Evolutionary conservation across 2,113 vertebrate genomes (phyloP), one percentile per base, ranked within the genome.

Genomic region (Eclectus roratus): DNA sequence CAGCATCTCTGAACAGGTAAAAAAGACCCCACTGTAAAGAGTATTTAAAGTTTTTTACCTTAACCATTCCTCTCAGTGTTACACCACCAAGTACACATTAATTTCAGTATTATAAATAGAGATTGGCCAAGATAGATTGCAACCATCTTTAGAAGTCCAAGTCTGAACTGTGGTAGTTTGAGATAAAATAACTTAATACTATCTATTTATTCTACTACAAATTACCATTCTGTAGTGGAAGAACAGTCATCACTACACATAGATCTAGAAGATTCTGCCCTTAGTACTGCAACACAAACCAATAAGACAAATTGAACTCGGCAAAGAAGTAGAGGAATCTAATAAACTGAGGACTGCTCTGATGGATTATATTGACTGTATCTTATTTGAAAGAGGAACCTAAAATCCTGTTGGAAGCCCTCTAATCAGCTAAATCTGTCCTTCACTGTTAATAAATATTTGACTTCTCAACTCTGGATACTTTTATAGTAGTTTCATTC

Each of bases 401-500:
- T 89, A n/a, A 89, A 93, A 92, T 91, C 89, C 56, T 89, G 6
- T 29, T 87, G 46, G 49, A 95, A 64, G 31, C 49, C 46, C 13
- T 69, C 41, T 65, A 96, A 88, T 93, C 91, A 89, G 78, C 60
- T 93, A 60, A 70, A 12, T 78, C 86, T 70, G 90, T 64, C 79
- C 60, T 93, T 89, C 88, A 28, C 24, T 61, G 69, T 95, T 96
- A 93, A 96, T 97, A 92, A 96, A 95, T 91, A 97, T 89, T 95
- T 96, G 91, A 87, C 85, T 95, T 97, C 93, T 96, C 95, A 93
- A 92, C 95, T 92, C 94, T 79, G 85, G 91, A 97, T 98, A 97
- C 92, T 95, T 97, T 96, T 92, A 97, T 89, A 95, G 96, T 95
- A 97, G 95, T 98, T 94, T 97, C 88, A 91, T 97, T 97, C 79